Evolutionary conservation across 23 tunicate genomes (phyloP).

Genomic region (Trididemnum nubilum): DNA sequence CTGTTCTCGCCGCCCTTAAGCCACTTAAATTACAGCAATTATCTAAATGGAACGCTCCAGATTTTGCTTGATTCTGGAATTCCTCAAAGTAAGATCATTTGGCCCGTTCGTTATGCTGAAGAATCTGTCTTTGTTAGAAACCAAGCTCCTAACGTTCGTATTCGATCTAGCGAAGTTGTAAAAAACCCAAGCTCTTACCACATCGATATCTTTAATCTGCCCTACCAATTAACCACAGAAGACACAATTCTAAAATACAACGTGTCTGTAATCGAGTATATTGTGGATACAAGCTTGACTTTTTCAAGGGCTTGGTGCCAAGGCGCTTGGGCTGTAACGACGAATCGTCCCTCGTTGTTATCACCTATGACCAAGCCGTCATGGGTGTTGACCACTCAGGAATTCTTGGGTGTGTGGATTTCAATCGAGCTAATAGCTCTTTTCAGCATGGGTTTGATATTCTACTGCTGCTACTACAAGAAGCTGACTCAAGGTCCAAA

Average conservation of each 20-base stretch:
- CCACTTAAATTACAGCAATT: conserved; percentile 32
- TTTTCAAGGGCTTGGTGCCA: conserved; percentile 59
- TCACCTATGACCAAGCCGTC: neutral
- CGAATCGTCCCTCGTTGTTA: conserved; percentile 7
- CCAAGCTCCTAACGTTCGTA: conserved; percentile 55
- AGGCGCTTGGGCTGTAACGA: conserved; percentile 62
- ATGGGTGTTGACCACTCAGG: conserved; percentile 1
- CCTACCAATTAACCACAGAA: conserved; percentile 14
- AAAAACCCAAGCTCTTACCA: conserved; percentile 11
- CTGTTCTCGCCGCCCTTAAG: conserved; percentile 42
- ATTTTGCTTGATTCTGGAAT: conserved; percentile 45
- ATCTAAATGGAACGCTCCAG: conserved; percentile 25
- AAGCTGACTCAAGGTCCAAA: too few relatives aligned
- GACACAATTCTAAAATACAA: conserved; percentile 29
- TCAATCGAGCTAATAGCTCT: neutral
- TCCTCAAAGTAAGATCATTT: conserved; percentile 46
- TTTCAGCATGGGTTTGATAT: neutral
- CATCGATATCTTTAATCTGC: conserved; percentile 44
- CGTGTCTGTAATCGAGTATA: conserved; percentile 36
- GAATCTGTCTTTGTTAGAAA: neutral
- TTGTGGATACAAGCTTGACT: conserved; percentile 29
- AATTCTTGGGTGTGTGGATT: neutral
- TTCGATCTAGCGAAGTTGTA: conserved; percentile 10
- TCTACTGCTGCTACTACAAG: too few relatives aligned
- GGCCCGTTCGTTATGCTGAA: conserved; percentile 35